These are phyloP conservation scores for Pogonomyrmex californicus DNA, from an alignment of 1,140 invertebrate genomes.

Conservation along the genomic window DNA sequence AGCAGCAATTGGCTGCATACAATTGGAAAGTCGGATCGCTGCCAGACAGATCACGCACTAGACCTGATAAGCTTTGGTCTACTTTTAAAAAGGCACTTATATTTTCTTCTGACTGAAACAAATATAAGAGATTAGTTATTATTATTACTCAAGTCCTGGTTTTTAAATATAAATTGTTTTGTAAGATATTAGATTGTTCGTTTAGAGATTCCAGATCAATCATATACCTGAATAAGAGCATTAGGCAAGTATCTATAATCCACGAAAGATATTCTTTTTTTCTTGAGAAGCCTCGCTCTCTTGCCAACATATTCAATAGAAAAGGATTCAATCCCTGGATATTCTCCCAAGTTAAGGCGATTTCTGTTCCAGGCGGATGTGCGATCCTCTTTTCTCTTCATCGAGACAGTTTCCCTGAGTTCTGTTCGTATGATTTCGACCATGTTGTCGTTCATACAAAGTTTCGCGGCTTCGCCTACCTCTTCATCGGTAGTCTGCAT, in stretches of 20 bases:
- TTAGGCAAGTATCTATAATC: constrained; percentile 81
- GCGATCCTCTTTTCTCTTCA: constrained; percentile 77
- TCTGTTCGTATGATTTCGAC: constrained; percentile 71
- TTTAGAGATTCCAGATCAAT: neutral
- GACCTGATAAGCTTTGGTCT: constrained; percentile 76
- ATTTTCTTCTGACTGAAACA: constrained; percentile 79
- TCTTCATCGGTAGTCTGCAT: constrained; percentile 7
- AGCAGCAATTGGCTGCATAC: constrained; percentile 83
- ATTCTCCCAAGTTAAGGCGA: constrained; percentile 77
- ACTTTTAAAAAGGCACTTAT: constrained; percentile 82
- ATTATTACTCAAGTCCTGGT: neutral
- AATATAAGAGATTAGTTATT: constrained; percentile 55
- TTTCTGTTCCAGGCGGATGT: constrained; percentile 69
- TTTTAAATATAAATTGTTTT: neutral
- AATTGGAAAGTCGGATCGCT: constrained; percentile 79
- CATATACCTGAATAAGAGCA: constrained; percentile 82
- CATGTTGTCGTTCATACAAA: neutral
- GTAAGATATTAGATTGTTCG: neutral
- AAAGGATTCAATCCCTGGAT: constrained; percentile 46
- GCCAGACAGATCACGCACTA: constrained; percentile 83
- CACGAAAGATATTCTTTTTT: constrained; percentile 74
- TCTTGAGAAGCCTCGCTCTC: constrained; percentile 77
- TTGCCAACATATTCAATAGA: constrained; percentile 68
- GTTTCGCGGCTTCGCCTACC: constrained; percentile 12
- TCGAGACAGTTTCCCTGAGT: constrained; percentile 61